Conservation (phyloP, 1,140 invertebrate genomes). For the Euglossa dilemma region DNA sequence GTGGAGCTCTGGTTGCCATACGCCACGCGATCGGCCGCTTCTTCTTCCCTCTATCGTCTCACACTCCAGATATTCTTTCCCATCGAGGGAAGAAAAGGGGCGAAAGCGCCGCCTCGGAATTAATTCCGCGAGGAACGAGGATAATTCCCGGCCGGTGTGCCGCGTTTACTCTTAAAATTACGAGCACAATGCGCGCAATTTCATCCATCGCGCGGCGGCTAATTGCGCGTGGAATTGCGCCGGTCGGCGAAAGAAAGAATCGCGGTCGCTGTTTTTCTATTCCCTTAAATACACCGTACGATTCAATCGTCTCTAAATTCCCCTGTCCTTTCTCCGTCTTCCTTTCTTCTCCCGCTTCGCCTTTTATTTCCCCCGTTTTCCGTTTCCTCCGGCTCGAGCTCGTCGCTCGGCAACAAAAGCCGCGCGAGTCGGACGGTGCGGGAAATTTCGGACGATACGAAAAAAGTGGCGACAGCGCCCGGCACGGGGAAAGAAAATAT, state of each 20-base stretch:
- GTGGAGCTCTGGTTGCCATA: slow-evolving; percentile 26
- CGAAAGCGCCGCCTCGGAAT: slow-evolving; percentile 47
- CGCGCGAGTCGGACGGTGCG: neutral
- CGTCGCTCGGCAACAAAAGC: too few species aligned
- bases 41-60: neutral
- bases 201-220: slow-evolving; percentile 39
- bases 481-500: too few species aligned
- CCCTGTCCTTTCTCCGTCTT: neutral
- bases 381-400: neutral
- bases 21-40: neutral
- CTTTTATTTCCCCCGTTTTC: neutral
- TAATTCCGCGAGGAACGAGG: slow-evolving; percentile 49
- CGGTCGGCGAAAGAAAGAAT: slow-evolving; percentile 19
- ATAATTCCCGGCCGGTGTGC: slow-evolving; percentile 26
- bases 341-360: neutral
- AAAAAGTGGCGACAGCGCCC: too few species aligned
- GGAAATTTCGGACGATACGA: neutral
- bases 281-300: neutral
- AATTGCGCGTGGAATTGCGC: slow-evolving; percentile 55
- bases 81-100: neutral
- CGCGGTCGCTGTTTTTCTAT: slow-evolving; percentile 14
- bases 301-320: neutral
- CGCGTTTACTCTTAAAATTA: slow-evolving; percentile 43
- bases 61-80: neutral
- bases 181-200: slow-evolving; percentile 51